These are phyloP conservation scores for Patella ulyssiponensis DNA, from an alignment of 2,888 invertebrate genomes.

Conservation along the genomic window DNA sequence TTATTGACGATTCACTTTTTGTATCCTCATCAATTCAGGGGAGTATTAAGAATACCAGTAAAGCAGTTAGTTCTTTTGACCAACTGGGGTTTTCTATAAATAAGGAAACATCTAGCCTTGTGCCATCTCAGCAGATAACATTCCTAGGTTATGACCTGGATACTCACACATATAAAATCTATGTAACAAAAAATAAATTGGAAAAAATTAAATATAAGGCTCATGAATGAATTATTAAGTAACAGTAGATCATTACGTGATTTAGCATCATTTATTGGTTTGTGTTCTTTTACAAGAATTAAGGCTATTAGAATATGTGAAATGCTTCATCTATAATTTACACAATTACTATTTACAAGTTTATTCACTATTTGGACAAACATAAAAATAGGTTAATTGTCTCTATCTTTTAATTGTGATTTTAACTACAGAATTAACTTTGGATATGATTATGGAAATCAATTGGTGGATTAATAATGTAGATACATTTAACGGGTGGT, in stretches of 20 bases:
- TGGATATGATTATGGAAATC: neutral
- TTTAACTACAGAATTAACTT: neutral
- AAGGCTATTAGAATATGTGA: no score
- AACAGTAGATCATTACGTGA: neutral
- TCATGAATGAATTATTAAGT: no score
- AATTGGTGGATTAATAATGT: neutral
- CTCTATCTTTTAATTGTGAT: neutral
- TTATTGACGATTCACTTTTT: neutral
- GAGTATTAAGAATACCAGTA: neutral
- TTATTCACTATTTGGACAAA: constrained; percentile 6
- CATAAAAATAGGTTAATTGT: neutral
- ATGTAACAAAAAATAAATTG: neutral
- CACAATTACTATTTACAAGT: neutral
- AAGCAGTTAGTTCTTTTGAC: neutral
- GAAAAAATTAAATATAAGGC: no score
- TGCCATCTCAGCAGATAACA: neutral
- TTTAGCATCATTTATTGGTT: neutral
- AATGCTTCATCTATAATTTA: no score
- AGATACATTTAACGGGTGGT: neutral
- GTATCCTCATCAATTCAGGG: neutral
- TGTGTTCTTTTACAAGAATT: neutral
- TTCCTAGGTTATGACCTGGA: neutral
- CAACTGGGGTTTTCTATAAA: neutral
- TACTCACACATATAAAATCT: neutral
- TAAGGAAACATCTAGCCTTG: neutral